A percentile compares a stretch with the other conserved stretches of the same genome.
phyloP scores from a whole-genome alignment of 1,140 invertebrate genomes.

The Zaprionus ornatus region DNA sequence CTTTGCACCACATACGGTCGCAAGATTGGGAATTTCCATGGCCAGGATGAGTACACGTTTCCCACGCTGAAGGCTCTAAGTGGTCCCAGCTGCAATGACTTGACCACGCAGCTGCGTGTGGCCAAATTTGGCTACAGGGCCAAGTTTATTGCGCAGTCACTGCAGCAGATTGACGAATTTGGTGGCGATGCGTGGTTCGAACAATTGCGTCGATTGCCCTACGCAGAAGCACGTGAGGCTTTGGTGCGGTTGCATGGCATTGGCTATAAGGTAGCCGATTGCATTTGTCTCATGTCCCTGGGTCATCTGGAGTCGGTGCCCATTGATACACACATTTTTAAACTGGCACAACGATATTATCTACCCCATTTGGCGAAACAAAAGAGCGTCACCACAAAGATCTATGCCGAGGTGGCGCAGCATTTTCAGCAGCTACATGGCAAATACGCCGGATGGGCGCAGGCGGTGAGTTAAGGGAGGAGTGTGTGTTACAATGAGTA shows the following conservation, averaged over 20 bases:
- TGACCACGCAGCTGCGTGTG: constrained; percentile 89
- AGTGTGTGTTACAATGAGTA: not conserved
- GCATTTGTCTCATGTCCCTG: constrained; percentile 98
- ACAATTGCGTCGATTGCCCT: constrained; percentile 87
- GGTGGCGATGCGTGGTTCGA: constrained; percentile 90
- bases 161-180: constrained; percentile 87
- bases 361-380: constrained; percentile 90
- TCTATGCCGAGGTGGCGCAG: constrained; percentile 93
- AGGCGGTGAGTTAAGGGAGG: constrained; percentile 88
- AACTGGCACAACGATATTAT: constrained; percentile 93
- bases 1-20: constrained; percentile 93
- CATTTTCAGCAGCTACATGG: constrained; percentile 94
- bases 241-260: constrained; percentile 93
- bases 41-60: constrained; percentile 90
- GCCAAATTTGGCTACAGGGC: constrained; percentile 97
- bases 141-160: constrained; percentile 91
- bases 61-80: constrained; percentile 86
- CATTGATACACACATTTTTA: constrained; percentile 98
- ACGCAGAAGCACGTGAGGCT: constrained; percentile 89
- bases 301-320: constrained; percentile 95
- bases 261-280: constrained; percentile 98
- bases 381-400: constrained; percentile 92
- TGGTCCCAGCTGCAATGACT: constrained; percentile 65
- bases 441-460: constrained; percentile 96
- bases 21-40: constrained; percentile 89